Percentiles rank a stretch among this genome's conserved stretches.
These are phyloP conservation scores for Pangasianodon hypophthalmus DNA, from an alignment of 2,113 vertebrate species.

Conservation along the genomic window DNA sequence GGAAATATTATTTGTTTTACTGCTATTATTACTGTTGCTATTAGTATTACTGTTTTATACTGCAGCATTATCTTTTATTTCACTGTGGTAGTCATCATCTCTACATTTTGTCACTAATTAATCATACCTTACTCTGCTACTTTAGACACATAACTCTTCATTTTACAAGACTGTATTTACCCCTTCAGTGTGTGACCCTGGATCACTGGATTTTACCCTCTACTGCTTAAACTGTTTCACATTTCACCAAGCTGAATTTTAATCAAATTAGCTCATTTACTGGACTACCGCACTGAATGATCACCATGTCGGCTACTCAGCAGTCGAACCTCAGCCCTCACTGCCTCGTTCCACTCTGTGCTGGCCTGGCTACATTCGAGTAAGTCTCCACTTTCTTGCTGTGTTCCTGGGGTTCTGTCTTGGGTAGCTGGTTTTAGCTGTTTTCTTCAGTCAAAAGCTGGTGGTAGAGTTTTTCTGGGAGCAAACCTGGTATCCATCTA, in stretches of 20 bases:
- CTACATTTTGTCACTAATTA: background rate
- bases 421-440: background rate
- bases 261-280: background rate
- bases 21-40: background rate
- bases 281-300: background rate
- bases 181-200: background rate
- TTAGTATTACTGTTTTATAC: background rate
- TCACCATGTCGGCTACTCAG: background rate
- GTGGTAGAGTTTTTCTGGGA: background rate
- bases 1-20: background rate
- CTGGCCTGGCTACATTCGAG: background rate
- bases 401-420: background rate
- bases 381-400: background rate
- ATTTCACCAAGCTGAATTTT: background rate
- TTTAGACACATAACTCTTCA: background rate
- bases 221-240: background rate
- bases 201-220: background rate
- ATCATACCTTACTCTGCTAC: background rate
- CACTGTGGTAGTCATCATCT: background rate
- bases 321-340: background rate
- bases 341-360: background rate
- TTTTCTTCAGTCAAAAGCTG: background rate
- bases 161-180: background rate
- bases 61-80: background rate
- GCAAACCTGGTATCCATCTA: background rate